Percentiles rank a stretch among this genome's conserved stretches.
These are phyloP conservation scores for Diploscapter pachys DNA, from an alignment of 1,140 invertebrate species.

Conservation along the genomic window DNA sequence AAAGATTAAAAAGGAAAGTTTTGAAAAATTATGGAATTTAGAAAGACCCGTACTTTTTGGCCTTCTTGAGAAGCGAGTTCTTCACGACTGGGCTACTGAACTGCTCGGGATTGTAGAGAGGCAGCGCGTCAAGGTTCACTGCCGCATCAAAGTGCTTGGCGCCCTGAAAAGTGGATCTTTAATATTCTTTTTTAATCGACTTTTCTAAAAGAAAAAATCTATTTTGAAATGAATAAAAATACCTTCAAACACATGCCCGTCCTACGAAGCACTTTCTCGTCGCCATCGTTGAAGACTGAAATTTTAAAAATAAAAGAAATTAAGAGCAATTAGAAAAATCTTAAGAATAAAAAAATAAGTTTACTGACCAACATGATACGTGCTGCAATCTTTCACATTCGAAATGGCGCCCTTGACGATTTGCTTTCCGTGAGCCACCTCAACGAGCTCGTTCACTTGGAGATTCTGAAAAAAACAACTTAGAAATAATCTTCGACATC, in stretches of 20 bases:
- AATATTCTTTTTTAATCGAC: no score
- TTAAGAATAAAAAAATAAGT: conserved; percentile 38
- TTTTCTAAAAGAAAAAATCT: no score
- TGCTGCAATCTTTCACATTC: conserved; percentile 91
- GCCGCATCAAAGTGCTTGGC: conserved; percentile 93
- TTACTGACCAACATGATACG: conserved; percentile 86
- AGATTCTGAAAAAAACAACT: background rate
- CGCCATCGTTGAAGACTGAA: conserved; percentile 95
- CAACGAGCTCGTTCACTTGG: conserved; percentile 28
- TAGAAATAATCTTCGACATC: no score
- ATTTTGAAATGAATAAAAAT: no score
- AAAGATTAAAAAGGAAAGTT: background rate
- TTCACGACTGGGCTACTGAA: background rate
- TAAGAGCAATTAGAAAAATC: conserved; percentile 3
- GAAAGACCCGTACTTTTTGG: background rate
- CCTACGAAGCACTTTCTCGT: conserved; percentile 86
- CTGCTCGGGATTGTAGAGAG: conserved; percentile 79
- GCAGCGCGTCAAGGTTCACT: conserved; percentile 83
- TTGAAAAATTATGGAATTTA: no score
- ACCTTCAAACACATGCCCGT: conserved; percentile 86
- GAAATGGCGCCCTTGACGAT: conserved; percentile 80
- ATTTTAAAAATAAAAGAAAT: background rate
- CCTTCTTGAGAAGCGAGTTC: no score
- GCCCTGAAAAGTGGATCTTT: conserved; percentile 55
- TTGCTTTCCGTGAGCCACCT: conserved; percentile 57